Base-by-base conservation (phyloP, 1,140 invertebrate species). In the Teleopsis dalmanni region DNA sequence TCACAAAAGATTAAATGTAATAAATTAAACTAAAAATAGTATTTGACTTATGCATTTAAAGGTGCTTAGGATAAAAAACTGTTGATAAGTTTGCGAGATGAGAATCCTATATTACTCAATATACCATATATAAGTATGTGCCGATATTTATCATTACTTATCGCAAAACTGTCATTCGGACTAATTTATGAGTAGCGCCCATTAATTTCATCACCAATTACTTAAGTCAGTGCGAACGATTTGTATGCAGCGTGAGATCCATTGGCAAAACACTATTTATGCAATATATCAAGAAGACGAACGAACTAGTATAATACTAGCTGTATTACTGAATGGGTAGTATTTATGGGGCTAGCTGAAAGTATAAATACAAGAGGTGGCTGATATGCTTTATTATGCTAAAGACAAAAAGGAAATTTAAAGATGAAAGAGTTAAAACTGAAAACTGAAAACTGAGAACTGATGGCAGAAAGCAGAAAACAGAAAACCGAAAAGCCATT, bases 151-250 rank as follows among this genome's bases (percentile, higher is more conserved):
- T n/a, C n/a, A n/a, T n/a, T n/a, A n/a, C n/a, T n/a, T n/a, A 43
- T 43, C 27, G 26, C 41, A 25, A 23, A n/a, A 14, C 19, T 36
- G 44, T 22, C 44, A 46, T 36, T 46, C 29, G 44, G 29, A 21
- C 14, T 46, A 34, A 46, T 46, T 46, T 48, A 48, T 48, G 36
- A 27, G 33, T 38, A 21, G 13, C 35, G 36, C 35, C 46, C 46
- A 48, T 48, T 48, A 48, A 48, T 48, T 48, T 48, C 46, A 48
- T 38, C 46, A 48, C 46, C 46, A 48, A 48, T 48, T 48, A 48
- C 46, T 40, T 38, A 40, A 48, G 31, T 36, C 19, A 23, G 37
- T 14, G 33, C n/a, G 13, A 35, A 4, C n/a, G 13, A 4, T 4
- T 35, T 4, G n/a, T 23, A 18, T 11, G 21, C 36, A 4, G 26